Conservation (phyloP, 2,797 vertebrate species). For the Microctenopoma steveboyesi region DNA sequence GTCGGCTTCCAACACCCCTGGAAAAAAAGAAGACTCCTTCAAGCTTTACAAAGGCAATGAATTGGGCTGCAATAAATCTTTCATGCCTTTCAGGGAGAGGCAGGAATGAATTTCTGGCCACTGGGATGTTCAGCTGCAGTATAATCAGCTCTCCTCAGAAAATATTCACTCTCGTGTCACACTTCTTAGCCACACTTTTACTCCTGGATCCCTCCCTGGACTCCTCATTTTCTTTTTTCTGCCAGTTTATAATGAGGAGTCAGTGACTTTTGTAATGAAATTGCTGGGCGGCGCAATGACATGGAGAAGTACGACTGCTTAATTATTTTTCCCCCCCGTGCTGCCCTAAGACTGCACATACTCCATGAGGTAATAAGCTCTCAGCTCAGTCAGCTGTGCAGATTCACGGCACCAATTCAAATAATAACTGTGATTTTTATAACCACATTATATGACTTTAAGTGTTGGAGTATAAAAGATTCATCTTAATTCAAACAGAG, state of each 20-base stretch:
- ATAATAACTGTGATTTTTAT: not conserved
- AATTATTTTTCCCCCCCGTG: not conserved
- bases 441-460: not conserved
- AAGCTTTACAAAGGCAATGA: slow-evolving; percentile 8
- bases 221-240: not conserved
- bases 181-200: slow-evolving; percentile 3
- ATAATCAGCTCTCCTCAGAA: slow-evolving; percentile 62
- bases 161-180: slow-evolving; percentile 25
- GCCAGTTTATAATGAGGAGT: slow-evolving; percentile 24
- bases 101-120: slow-evolving; percentile 32
- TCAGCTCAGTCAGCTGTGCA: not conserved
- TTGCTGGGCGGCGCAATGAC: not conserved
- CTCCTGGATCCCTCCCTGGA: slow-evolving; percentile 15
- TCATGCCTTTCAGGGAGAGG: slow-evolving; percentile 41
- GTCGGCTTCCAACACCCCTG: slow-evolving; percentile 2
- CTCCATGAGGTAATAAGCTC: not conserved
- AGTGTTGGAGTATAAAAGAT: not conserved
- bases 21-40: slow-evolving; percentile 3
- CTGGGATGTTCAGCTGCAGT: slow-evolving; percentile 41
- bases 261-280: slow-evolving; percentile 3
- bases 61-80: slow-evolving; percentile 53
- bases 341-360: not conserved
- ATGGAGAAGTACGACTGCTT: not conserved
- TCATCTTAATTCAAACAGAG: not conserved
- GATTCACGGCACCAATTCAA: not conserved